These are phyloP conservation scores for Bombus terrestris DNA, from an alignment of 1,140 invertebrate genomes.

Conservation along the genomic window DNA sequence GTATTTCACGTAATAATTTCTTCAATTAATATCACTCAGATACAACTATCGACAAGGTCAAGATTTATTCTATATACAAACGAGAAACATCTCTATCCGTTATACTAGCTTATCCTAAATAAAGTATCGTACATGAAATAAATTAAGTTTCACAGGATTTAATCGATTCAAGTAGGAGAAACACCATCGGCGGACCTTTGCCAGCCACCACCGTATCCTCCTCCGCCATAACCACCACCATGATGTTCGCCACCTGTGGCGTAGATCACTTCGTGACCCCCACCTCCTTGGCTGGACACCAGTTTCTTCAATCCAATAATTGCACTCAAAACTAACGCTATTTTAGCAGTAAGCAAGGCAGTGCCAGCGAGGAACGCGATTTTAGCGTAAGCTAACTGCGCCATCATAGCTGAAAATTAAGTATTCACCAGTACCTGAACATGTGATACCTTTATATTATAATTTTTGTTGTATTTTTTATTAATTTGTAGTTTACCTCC, in stretches of 20 bases:
- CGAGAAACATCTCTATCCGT: neutral
- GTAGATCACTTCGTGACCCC: slow-evolving; percentile 85
- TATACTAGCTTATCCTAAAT: neutral
- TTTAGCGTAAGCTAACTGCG: slow-evolving; percentile 87
- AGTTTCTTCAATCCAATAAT: slow-evolving; percentile 86
- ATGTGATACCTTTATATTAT: neutral
- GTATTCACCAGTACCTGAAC: neutral
- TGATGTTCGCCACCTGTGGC: slow-evolving; percentile 81
- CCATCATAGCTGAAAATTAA: slow-evolving; percentile 82
- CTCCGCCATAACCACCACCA: slow-evolving; percentile 77
- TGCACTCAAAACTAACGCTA: slow-evolving; percentile 86
- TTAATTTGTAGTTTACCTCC: slow-evolving; percentile 78
- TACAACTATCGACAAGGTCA: neutral
- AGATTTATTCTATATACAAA: slow-evolving; percentile 11
- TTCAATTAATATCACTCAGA: neutral
- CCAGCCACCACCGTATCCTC: slow-evolving; percentile 80
- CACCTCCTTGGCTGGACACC: slow-evolving; percentile 82
- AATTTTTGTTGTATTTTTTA: neutral
- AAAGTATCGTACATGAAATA: slow-evolving; percentile 8
- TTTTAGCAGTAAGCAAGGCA: slow-evolving; percentile 87
- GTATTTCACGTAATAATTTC: neutral
- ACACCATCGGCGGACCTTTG: slow-evolving; percentile 81
- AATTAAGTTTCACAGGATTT: neutral
- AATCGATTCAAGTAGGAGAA: slow-evolving; percentile 73
- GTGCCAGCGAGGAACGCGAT: slow-evolving; percentile 87